A percentile compares a stretch with the other conserved stretches of the same genome.
These are phyloP conservation scores for Brachionus rotundiformis DNA, from an alignment of 1,140 invertebrate species.

Conservation along the genomic window DNA sequence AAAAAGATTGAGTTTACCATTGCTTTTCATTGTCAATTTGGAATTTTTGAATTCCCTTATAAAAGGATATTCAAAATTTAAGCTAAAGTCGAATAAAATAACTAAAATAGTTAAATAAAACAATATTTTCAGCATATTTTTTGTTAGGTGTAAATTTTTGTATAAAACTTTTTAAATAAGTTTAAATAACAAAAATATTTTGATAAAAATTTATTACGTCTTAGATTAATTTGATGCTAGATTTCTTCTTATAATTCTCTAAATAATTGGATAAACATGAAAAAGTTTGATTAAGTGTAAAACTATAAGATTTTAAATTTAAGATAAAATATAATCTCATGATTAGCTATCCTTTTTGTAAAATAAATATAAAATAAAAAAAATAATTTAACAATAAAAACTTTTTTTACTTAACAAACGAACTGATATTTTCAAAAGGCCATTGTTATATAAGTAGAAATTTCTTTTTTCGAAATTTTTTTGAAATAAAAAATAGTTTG, in stretches of 20 bases:
- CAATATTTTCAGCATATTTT: neutral
- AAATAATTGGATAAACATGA: neutral
- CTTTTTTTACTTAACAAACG: too few relatives aligned
- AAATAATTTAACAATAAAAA: too few relatives aligned
- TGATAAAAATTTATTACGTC: neutral
- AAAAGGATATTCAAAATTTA: neutral
- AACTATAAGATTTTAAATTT: neutral
- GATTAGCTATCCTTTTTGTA: neutral
- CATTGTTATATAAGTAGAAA: too few relatives aligned
- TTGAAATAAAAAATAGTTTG: too few relatives aligned
- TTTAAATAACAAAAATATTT: neutral
- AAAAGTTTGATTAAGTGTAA: neutral
- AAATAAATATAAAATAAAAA: neutral
- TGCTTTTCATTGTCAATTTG: neutral
- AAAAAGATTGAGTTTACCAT: neutral
- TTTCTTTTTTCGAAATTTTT: too few relatives aligned
- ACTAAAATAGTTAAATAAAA: neutral
- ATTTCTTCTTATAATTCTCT: neutral
- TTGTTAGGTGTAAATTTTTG: neutral
- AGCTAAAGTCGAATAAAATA: neutral
- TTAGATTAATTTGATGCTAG: neutral
- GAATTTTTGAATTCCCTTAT: neutral
- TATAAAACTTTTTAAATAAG: neutral
- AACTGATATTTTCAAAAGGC: too few relatives aligned
- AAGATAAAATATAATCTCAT: neutral